phyloP scores from a whole-genome alignment of 2,113 vertebrate genomes.

The Ranitomeya imitator region DNA sequence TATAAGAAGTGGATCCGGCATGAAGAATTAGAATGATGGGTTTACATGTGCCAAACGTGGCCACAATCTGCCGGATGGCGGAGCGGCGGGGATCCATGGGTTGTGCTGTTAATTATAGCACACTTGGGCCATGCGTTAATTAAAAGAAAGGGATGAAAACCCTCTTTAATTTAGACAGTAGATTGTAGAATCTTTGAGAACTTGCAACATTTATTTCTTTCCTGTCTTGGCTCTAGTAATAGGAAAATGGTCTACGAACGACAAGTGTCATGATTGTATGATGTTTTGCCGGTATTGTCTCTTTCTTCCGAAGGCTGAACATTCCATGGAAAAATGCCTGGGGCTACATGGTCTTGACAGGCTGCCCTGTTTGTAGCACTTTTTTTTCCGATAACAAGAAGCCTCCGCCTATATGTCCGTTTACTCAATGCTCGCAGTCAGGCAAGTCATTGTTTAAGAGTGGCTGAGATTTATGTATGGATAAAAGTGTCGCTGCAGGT shows the following conservation, averaged over 20 bases:
- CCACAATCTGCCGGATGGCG: too few relatives aligned
- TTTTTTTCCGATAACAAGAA: slow-evolving; percentile 44
- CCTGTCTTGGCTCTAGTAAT: slow-evolving; percentile 1
- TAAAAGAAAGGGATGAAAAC: too few relatives aligned
- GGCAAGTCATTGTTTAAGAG: not conserved
- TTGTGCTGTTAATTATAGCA: too few relatives aligned
- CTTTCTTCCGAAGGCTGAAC: slow-evolving; percentile 1
- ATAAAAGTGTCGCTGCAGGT: not conserved
- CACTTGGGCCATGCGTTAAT: too few relatives aligned
- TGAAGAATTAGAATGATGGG: too few relatives aligned
- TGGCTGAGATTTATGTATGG: not conserved
- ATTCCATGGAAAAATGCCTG: slow-evolving; percentile 48
- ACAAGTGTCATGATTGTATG: not conserved
- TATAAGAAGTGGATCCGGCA: too few relatives aligned
- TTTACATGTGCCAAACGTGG: too few relatives aligned
- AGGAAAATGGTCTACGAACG: not conserved
- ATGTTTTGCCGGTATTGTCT: not conserved
- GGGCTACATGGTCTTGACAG: slow-evolving; percentile 29
- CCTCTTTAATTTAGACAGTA: not conserved
- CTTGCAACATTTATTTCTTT: not conserved
- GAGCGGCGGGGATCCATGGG: too few relatives aligned
- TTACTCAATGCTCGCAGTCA: slow-evolving; percentile 20
- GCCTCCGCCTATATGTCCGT: not conserved
- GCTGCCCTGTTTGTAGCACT: slow-evolving; percentile 12
- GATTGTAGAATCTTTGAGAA: not conserved